These are phyloP conservation scores for Protonibea diacanthus DNA, from an alignment of 2,797 vertebrate species.

Conservation along the genomic window DNA sequence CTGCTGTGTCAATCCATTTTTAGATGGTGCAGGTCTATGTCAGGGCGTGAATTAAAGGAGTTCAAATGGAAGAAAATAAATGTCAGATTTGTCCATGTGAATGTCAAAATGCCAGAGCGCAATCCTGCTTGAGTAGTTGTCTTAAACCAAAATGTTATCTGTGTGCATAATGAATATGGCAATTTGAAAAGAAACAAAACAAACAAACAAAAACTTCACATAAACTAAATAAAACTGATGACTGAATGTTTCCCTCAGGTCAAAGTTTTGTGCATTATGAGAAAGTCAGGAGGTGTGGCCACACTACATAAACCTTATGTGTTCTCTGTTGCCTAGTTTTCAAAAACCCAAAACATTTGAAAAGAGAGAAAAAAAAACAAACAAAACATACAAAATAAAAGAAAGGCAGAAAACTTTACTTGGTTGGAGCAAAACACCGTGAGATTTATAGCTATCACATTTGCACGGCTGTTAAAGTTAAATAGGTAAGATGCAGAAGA, in stretches of 20 bases:
- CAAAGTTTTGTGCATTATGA: conserved; percentile 9
- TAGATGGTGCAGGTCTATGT: conserved; percentile 25
- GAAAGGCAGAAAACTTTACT: background rate
- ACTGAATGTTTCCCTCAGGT: conserved; percentile 7
- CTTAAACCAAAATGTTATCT: conserved; percentile 1
- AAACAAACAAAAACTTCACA: background rate
- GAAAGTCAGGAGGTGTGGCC: conserved; percentile 37
- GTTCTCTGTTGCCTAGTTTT: background rate
- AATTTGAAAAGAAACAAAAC: background rate
- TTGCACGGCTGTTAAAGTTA: background rate
- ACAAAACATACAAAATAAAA: background rate
- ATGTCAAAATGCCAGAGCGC: conserved; percentile 50
- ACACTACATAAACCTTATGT: conserved; percentile 19
- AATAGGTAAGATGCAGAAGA: background rate
- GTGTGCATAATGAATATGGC: background rate
- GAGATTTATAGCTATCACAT: conserved; percentile 12
- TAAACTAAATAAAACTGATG: conserved; percentile 1
- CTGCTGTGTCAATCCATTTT: conserved; percentile 19
- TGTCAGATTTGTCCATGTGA: conserved; percentile 36
- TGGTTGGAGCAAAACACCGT: background rate
- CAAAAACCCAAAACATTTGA: background rate
- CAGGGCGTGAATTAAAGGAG: conserved; percentile 35
- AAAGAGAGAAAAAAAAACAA: background rate
- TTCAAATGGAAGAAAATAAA: conserved; percentile 45
- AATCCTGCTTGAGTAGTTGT: conserved; percentile 1